Conservation (phyloP, 2,113 vertebrate genomes). For the Sterrhoptilus dennistouni region DNA sequence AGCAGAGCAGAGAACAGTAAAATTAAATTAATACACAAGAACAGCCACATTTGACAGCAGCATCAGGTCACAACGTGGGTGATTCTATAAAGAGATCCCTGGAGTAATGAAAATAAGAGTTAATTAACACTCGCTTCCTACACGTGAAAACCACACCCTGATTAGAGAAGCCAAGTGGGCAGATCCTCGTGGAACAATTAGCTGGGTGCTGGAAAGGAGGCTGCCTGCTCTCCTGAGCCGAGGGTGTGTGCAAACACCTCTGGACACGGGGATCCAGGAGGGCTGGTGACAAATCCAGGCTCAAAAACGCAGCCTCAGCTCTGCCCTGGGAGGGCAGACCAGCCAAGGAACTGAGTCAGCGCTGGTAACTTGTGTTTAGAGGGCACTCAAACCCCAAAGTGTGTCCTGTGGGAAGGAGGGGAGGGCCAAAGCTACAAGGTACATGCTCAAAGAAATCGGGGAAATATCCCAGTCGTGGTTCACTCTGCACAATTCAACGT, state of each 20-base stretch:
- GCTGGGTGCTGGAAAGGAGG: not conserved
- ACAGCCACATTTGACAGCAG: not conserved
- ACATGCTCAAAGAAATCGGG: accelerated
- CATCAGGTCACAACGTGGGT: not conserved
- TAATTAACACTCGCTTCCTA: slow-evolving; percentile 41
- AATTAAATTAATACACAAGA: slow-evolving; percentile 29
- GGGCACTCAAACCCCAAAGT: not conserved
- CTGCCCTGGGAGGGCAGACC: not conserved
- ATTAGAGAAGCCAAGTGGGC: not conserved
- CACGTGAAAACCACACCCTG: slow-evolving; percentile 11
- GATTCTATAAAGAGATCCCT: slow-evolving; percentile 28
- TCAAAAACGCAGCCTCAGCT: not conserved
- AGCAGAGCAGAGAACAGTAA: not conserved
- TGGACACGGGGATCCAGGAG: not conserved
- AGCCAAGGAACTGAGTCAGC: not conserved
- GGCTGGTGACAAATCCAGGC: accelerated
- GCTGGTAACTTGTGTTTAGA: not conserved
- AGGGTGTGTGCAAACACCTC: not conserved
- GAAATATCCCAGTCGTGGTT: not conserved
- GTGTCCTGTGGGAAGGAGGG: not conserved
- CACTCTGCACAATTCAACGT: not conserved
- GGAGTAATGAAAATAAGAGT: slow-evolving; percentile 34
- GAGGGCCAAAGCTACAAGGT: not conserved
- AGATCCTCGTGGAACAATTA: slow-evolving; percentile 55
- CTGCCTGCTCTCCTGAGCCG: not conserved